These are phyloP conservation scores for Danaus melanippus DNA, from an alignment of 1,140 invertebrate species.

Conservation along the genomic window DNA sequence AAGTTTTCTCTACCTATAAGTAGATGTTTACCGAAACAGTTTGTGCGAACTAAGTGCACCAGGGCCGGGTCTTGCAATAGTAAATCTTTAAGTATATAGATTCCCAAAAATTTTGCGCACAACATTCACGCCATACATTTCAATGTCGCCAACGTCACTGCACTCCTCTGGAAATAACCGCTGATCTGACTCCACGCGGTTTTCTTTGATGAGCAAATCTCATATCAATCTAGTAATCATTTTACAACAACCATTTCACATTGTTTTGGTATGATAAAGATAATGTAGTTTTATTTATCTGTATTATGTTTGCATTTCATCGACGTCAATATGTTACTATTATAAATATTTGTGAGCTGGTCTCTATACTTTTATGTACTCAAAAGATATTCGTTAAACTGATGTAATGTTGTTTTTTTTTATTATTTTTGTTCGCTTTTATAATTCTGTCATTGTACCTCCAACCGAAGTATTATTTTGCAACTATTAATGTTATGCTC, in stretches of 20 bases:
- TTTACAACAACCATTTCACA: no score
- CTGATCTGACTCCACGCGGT: conserved; percentile 27
- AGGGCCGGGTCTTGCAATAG: conserved; percentile 66
- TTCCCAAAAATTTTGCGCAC: conserved; percentile 47
- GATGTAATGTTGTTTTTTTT: conserved; percentile 36
- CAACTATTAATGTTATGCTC: conserved; percentile 45
- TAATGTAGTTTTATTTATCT: conserved; percentile 35
- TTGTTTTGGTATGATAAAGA: conserved; percentile 10
- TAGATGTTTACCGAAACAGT: conserved; percentile 21
- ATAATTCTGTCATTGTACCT: conserved; percentile 25
- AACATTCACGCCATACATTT: conserved; percentile 25
- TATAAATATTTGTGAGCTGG: conserved; percentile 60
- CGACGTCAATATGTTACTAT: conserved; percentile 45
- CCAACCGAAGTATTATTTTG: conserved; percentile 41
- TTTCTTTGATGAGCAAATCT: conserved; percentile 14
- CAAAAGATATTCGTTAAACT: conserved; percentile 56
- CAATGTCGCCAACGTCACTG: conserved; percentile 5
- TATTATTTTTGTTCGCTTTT: conserved; percentile 30
- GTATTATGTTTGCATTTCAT: conserved; percentile 59
- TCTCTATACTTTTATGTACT: conserved; percentile 64
- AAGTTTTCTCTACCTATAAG: conserved; percentile 44
- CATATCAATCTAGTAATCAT: conserved; percentile 6
- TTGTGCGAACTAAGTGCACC: conserved; percentile 32
- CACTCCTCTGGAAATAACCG: conserved; percentile 9
- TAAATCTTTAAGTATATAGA: conserved; percentile 28